Evolutionary conservation across 2,113 vertebrate genomes (phyloP).

Genomic region (Dipodomys ordii): DNA sequence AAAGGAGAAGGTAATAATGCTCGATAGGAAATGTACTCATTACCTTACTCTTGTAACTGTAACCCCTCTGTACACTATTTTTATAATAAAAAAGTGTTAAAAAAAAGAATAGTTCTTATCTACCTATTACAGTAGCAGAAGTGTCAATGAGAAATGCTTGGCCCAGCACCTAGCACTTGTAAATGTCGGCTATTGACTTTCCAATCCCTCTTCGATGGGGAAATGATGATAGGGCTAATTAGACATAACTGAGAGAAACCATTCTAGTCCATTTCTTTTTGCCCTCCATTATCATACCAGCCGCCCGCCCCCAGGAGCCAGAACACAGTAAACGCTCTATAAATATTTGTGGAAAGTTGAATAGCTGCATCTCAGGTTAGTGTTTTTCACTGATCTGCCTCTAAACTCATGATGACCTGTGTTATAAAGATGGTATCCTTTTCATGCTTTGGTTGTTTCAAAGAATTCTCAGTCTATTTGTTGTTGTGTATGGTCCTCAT

Average conservation of each 20-base stretch:
- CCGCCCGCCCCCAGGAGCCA: background rate
- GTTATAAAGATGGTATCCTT: background rate
- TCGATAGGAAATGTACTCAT: too few species aligned
- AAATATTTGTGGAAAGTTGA: background rate
- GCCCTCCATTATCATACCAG: background rate
- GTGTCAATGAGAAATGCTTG: background rate
- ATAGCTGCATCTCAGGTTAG: background rate
- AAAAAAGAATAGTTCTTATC: background rate
- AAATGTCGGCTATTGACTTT: background rate
- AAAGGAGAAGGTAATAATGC: too few species aligned
- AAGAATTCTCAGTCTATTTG: slow-evolving; percentile 18
- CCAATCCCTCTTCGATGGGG: background rate
- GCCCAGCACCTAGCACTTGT: background rate
- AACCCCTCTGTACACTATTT: too few species aligned
- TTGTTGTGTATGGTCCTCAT: background rate
- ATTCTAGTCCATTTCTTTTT: background rate
- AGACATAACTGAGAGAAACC: background rate
- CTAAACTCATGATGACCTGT: background rate
- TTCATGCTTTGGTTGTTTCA: background rate
- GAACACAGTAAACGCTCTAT: background rate
- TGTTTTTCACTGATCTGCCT: background rate
- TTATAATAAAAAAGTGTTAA: too few species aligned
- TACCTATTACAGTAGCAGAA: background rate
- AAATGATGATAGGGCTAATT: slow-evolving; percentile 13
- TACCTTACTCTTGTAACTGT: too few species aligned